Base-by-base conservation (phyloP, 1,140 invertebrate species). In the Akabosia matsudoensis region DNA sequence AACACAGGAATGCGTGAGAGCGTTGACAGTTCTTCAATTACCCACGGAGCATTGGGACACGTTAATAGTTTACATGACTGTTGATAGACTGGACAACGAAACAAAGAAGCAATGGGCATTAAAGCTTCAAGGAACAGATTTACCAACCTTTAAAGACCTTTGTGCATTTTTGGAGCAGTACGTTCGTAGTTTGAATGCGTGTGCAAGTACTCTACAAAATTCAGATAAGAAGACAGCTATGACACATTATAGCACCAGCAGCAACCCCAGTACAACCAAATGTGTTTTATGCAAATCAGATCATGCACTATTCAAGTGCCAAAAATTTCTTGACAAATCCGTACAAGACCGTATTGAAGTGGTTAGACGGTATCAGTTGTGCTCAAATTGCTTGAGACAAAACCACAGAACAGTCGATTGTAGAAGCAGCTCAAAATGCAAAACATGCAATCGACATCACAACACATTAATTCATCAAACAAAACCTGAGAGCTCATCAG, bases 71-170 rank as follows among this genome's bases (percentile, higher is more conserved):
- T 73, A 76, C 33, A 10, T 76, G 1, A 56, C 71, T 18, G n/a
- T 37, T 14, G 56, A 72, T 14, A 76, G 74, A 51, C n/a, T 80
- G 26, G 77, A 80, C 31, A 13, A 10, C 24, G 73, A 76, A n/a
- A 24, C 79, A 51, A 28, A 45, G 2, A 37, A 64, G 22, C 33
- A 75, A 26, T 72, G 70, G 70, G 70, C 33, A 7, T 10, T 45
- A 26, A 16, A 34, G 14, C 37, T 72, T 4, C 13, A 72, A 18
- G 13, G 10, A 4, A 37, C 10, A 4, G 24, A 34, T 7, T 4
- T 72, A 28, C 70, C 70, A 37, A 72, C 33, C 10, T 45, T 7
- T 18, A 51, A 72, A 7, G 70, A 72, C 34, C 37, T 72, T 7
- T 72, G 31, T 72, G 33, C 10, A 34, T 72, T 72, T 45, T 45